Base-by-base conservation (phyloP, 2,113 vertebrate species). In the Callipepla squamata region DNA sequence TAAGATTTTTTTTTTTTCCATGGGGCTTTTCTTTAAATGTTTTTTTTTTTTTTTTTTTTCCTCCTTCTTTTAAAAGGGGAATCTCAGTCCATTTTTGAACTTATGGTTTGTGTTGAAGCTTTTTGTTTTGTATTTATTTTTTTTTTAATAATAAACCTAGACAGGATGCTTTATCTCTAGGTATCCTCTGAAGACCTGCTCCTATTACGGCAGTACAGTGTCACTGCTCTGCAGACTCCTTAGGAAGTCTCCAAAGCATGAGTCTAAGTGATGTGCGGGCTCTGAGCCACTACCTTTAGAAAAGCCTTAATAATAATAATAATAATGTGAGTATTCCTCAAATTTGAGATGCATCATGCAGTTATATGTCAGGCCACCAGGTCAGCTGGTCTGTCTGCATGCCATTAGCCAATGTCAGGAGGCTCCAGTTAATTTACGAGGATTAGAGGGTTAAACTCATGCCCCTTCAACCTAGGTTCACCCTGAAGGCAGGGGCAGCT, bases 401-500 rank as follows among this genome's bases (percentile, higher is more conserved):
- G 32, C 38, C 36, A 14, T 45, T 30, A 30, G 62, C 67, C 25
- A 76, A 57, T 7, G 44, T n/a, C 34, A 75, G 45, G 59, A 25
- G 34, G 38, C 42, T 66, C 23, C 28, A 32, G 40, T 20, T 22
- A 11, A 40, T 15, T 92, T 18, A 1, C 8, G 10, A 69, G 45
- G 38, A 19, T 1, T 47, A 62, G 59, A 90, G 68, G 50, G 61
- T 95, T 94, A 90, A 93, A 55, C 13, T 8, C 0, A 0, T 36
- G 73, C 55, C 3, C 1, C 38, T 36, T 19, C 63, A 51, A 40
- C 18, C 66, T 63, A 63, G 51, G 77, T 77, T 80, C 73, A 93
- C 51, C 88, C 38, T 38, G 84, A 55, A 94, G 90, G 85, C 69
- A 82, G 75, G 72, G 82, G 10, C 25, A 38, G 75, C 79, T 95